Conservation (phyloP, 2,888 invertebrate species). For the Eueremaeus valkanovi region DNA sequence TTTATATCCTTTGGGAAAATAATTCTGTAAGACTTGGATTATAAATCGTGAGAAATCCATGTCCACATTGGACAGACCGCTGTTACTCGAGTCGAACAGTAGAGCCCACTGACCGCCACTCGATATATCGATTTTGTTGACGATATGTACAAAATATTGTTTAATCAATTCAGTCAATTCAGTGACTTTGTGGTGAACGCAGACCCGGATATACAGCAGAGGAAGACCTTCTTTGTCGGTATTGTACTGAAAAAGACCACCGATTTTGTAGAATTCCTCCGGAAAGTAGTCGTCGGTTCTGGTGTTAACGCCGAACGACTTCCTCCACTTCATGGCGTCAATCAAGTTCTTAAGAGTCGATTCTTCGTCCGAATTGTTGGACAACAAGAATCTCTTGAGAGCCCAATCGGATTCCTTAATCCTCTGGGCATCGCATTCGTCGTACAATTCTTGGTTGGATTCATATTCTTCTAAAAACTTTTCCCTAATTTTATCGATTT, state of each 20-base stretch:
- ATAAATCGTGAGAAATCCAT: conserved; percentile 34
- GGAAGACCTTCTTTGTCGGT: conserved; percentile 11
- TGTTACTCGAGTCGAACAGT: neutral
- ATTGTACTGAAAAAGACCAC: conserved; percentile 16
- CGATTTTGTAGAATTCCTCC: conserved; percentile 31
- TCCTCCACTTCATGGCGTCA: conserved; percentile 13
- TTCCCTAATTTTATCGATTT: neutral
- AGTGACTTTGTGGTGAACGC: conserved; percentile 23
- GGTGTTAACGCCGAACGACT: conserved; percentile 9
- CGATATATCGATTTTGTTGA: conserved; percentile 19
- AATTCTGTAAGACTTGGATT: neutral
- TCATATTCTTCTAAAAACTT: neutral
- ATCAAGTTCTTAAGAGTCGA: conserved; percentile 6
- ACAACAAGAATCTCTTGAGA: neutral
- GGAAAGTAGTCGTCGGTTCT: conserved; percentile 37
- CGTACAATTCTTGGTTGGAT: neutral
- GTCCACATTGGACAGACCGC: conserved; percentile 31
- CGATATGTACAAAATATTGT: conserved; percentile 19
- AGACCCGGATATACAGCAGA: conserved; percentile 22
- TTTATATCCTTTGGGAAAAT: conserved; percentile 27
- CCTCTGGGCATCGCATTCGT: conserved; percentile 22
- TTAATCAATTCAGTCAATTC: neutral
- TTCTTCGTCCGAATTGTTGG: neutral
- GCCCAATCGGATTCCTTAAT: neutral
- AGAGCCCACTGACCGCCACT: conserved; percentile 3